Evolutionary conservation across 2,888 invertebrate genomes (phyloP), one percentile per base, ranked within the genome.

Genomic region (Ephialtes manifestator): DNA sequence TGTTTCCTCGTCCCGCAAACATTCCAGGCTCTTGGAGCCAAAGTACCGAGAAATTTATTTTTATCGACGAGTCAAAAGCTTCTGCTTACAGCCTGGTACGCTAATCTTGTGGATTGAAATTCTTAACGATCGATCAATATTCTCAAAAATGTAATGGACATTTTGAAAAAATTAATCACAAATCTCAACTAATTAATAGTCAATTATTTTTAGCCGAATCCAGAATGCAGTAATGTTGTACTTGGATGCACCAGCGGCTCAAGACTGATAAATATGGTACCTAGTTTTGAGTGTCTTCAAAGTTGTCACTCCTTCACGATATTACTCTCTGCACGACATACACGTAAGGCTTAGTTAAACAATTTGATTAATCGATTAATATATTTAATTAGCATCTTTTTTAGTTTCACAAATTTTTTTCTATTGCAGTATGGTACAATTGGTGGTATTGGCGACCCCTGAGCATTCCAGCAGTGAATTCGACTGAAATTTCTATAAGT

Each of bases 401-500:
- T 10, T 18, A n/a, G 7, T n/a, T 60, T 87, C 70, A 28, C 51
- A 68, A 76, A 35, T 63, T 83, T 46, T 70, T 79, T 79, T 65
- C 7, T 24, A 28, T 89, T 90, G 89, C 86, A 97, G 97, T 97
- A 89, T 97, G 96, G 96, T 97, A 97, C 92, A 97, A 97, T 92
- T 97, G 97, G 97, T 97, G 97, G 96, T 97, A 97, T 90, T 97
- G 97, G 97, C 95, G 96, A 91, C 97, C 97, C 35, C 94, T 95
- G 31, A 96, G 97, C 90, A 95, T 96, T 86, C 96, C 96, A 85
- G 94, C 95, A 60, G 94, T 95, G 91, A 95, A 94, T 91, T 95
- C 96, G 90, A 96, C 95, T 88, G 94, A 95, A 90, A 95, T 94
- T 68, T 95, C 96, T 74, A 95, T 97, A 82, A 96, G 95, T 83